Evolutionary conservation across 2,797 vertebrate genomes (phyloP).

Genomic region (Antennarius maculatus): DNA sequence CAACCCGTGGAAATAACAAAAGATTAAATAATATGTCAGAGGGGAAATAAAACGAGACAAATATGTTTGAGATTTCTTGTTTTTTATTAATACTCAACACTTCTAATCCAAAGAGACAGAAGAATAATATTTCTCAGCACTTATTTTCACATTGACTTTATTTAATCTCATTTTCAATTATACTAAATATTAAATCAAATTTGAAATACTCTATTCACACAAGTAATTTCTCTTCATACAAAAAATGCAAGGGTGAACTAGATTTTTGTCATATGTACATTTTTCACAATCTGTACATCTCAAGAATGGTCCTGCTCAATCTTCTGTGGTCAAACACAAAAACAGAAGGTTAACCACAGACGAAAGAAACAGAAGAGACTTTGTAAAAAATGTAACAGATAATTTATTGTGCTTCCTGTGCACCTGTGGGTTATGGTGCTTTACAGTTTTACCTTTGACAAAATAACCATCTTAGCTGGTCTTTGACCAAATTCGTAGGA

Average conservation of each 20-base stretch:
- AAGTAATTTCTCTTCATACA: conserved; percentile 84
- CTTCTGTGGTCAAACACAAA: conserved; percentile 69
- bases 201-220: conserved; percentile 83
- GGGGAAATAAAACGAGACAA: conserved; percentile 23
- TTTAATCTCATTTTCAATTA: conserved; percentile 83
- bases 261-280: conserved; percentile 80
- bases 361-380: conserved; percentile 42
- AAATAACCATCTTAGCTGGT: conserved; percentile 37
- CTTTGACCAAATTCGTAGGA: conserved; percentile 50
- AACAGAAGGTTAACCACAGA: conserved; percentile 64
- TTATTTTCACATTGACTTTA: conserved; percentile 84
- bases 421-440: conserved; percentile 45
- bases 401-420: conserved; percentile 74
- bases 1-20: neutral
- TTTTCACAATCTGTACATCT: conserved; percentile 87
- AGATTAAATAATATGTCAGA: neutral
- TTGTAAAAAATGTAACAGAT: conserved; percentile 60
- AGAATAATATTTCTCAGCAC: conserved; percentile 88
- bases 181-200: conserved; percentile 85
- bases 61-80: conserved; percentile 69
- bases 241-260: conserved; percentile 80
- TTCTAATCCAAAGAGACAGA: conserved; percentile 88
- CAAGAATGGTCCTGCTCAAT: conserved; percentile 51
- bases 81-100: conserved; percentile 88
- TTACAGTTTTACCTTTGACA: conserved; percentile 39